phyloP scores from a whole-genome alignment of 2,888 invertebrate species.

The Invenusta paracnida region DNA sequence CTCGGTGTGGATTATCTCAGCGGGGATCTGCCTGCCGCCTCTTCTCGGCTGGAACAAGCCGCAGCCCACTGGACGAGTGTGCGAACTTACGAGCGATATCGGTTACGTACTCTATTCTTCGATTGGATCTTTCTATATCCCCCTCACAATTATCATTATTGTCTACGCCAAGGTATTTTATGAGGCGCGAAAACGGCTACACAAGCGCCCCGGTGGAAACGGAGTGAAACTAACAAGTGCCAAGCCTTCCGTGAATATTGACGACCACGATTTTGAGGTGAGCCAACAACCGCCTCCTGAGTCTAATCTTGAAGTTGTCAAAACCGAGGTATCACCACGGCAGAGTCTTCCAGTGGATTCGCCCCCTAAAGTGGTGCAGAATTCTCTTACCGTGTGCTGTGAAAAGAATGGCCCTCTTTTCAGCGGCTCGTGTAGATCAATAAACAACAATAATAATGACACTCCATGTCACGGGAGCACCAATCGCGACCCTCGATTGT shows the following conservation, averaged over 20 bases:
- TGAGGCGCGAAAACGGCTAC: conserved; percentile 66
- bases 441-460: background rate
- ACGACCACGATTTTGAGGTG: background rate
- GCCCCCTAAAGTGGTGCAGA: background rate
- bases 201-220: background rate
- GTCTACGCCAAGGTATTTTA: conserved; percentile 97
- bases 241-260: background rate
- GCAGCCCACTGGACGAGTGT: conserved; percentile 62
- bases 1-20: conserved; percentile 87
- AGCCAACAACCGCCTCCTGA: background rate
- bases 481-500: background rate
- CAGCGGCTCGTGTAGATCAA: no score
- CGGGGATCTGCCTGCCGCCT: conserved; percentile 87
- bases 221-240: background rate
- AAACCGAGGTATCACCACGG: no score
- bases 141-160: conserved; percentile 98
- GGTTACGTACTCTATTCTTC: conserved; percentile 97
- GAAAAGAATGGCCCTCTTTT: background rate
- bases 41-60: conserved; percentile 74
- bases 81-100: conserved; percentile 74
- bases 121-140: conserved; percentile 96
- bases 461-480: background rate
- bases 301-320: background rate
- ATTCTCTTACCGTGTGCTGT: background rate
- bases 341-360: no score